phyloP scores from a whole-genome alignment of 2,113 vertebrate genomes.

The Etheostoma spectabile region DNA sequence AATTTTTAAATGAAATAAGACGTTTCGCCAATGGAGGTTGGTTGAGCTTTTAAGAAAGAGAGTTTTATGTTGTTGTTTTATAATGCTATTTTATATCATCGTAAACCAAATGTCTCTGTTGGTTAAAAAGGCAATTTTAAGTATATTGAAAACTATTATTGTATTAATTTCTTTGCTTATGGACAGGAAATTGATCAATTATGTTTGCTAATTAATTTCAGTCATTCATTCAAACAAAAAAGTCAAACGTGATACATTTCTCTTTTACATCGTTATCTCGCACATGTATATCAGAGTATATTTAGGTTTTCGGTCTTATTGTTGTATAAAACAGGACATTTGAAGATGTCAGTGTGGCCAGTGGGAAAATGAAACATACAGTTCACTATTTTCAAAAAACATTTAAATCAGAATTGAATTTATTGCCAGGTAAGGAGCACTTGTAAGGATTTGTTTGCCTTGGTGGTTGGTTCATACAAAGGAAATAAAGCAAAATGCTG shows the following conservation, averaged over 20 bases:
- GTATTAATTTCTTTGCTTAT: background rate
- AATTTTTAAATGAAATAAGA: rapidly evolving
- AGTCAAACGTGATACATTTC: background rate
- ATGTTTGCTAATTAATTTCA: background rate
- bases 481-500: no score
- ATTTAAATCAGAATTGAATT: background rate
- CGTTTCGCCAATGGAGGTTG: rapidly evolving
- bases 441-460: no score
- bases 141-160: background rate
- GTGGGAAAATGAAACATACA: background rate
- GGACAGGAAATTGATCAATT: background rate
- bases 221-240: background rate
- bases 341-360: background rate
- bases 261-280: background rate
- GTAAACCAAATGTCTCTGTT: background rate
- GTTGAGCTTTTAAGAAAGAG: background rate
- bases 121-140: background rate
- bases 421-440: no score
- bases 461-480: no score
- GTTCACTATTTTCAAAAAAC: no score
- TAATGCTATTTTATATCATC: background rate
- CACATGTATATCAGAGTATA: background rate
- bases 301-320: no score
- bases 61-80: no score
- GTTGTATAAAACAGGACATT: background rate